Base-by-base conservation (phyloP, 2,797 vertebrate genomes). In the Siniperca undulata region DNA sequence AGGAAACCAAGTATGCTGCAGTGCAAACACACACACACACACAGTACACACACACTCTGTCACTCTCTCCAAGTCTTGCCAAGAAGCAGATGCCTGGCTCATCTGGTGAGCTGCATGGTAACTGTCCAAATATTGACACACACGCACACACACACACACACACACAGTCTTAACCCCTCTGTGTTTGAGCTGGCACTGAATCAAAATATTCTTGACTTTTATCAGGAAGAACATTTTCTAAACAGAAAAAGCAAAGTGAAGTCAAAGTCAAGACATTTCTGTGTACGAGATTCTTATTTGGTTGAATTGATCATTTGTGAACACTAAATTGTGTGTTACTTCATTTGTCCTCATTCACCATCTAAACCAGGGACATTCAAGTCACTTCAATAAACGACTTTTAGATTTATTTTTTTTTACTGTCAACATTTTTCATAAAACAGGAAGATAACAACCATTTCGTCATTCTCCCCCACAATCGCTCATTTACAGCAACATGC, bases 61-160 rank as follows among this genome's bases (percentile, higher is more conserved):
- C 74, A 83, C 68, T 81, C 82, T 85, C 71, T 90, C 84, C 79
- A 76, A 87, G 81, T 82, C 76, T 74, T 86, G 83, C 87, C 82
- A 91, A 91, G 91, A 82, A 90, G 76, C 95, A 95, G 94, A 95
- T 94, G 94, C 90, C 83, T 73, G 77, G 88, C 89, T 95, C 93
- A 94, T 94, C 93, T 93, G 93, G 87, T 89, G 91, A 84, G 92
- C 91, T 84, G 89, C 89, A 91, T 90, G 92, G 88, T 92, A 91
- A 89, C 93, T 93, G 92, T 94, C 93, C 93, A 94, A 94, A 95
- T 92, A 93, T 92, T 94, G 89, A 94, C 80, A 68, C 40, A 60
- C 75, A 74, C 70, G 61, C 77, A 62, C 72, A 70, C 67, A 85
- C 82, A 81, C 78, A 78, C 70, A 68, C 66, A 69, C 74, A 65